Evolutionary conservation across 2,113 vertebrate species (phyloP).

Genomic region (Pelusios castaneus): DNA sequence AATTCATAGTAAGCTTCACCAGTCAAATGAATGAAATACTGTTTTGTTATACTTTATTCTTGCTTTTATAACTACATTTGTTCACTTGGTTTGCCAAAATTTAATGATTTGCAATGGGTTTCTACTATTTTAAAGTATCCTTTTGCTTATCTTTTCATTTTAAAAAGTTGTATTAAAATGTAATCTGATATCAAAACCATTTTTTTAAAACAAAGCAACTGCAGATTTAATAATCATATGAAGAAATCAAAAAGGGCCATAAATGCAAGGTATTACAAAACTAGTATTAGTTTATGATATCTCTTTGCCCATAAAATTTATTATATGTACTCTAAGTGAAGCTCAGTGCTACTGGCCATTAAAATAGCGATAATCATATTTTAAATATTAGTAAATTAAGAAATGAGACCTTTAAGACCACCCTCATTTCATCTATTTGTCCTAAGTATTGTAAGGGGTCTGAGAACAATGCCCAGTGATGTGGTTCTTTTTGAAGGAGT

Average conservation of each 20-base stretch:
- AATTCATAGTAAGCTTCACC: background rate
- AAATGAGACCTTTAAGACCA: background rate
- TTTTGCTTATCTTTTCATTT: background rate
- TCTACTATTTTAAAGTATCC: background rate
- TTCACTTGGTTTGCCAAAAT: background rate
- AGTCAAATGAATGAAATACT: background rate
- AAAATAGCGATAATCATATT: background rate
- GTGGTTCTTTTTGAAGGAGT: background rate
- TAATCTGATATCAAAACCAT: background rate
- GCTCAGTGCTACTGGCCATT: background rate
- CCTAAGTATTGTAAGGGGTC: background rate
- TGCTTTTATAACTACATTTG: background rate
- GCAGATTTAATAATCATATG: background rate
- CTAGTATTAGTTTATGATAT: background rate
- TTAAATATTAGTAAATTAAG: background rate
- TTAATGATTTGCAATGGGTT: background rate
- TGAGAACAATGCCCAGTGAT: background rate
- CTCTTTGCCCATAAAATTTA: background rate
- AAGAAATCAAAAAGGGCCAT: background rate
- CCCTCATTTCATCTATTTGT: background rate
- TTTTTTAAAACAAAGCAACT: background rate
- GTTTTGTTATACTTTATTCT: background rate
- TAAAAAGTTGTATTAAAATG: background rate
- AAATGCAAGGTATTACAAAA: background rate
- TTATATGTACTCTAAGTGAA: background rate